phyloP scores from a whole-genome alignment of 2,888 invertebrate genomes.

The Sussaba pulchella region DNA sequence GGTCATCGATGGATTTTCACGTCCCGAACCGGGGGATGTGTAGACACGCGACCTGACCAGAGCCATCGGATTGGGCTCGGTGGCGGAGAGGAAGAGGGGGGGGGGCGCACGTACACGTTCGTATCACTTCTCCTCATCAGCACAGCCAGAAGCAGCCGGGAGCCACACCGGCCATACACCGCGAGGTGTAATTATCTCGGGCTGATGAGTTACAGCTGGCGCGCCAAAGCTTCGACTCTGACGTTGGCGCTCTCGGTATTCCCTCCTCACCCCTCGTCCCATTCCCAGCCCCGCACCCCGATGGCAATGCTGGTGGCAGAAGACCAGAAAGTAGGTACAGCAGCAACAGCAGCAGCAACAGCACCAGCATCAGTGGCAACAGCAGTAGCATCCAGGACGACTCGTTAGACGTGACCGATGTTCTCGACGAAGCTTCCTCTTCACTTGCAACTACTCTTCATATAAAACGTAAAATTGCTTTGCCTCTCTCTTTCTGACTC shows the following conservation, averaged over 20 bases:
- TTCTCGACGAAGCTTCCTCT: slow-evolving; percentile 4
- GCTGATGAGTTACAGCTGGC: slow-evolving; percentile 65
- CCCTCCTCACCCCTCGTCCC: too few relatives aligned
- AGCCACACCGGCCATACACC: slow-evolving; percentile 49
- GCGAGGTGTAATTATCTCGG: slow-evolving; percentile 64
- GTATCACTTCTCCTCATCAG: slow-evolving; percentile 65
- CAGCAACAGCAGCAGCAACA: slow-evolving; percentile 36
- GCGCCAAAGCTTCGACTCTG: slow-evolving; percentile 58
- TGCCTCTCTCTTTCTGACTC: slow-evolving; percentile 3
- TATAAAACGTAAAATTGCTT: slow-evolving; percentile 26
- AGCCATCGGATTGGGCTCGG: too few relatives aligned
- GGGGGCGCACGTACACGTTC: slow-evolving; percentile 8
- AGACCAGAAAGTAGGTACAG: slow-evolving; percentile 29
- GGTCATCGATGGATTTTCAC: not conserved
- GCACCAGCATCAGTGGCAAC: slow-evolving; percentile 21
- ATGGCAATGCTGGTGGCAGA: slow-evolving; percentile 15
- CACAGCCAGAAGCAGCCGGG: slow-evolving; percentile 41
- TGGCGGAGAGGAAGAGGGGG: too few relatives aligned
- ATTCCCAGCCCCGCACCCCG: too few relatives aligned
- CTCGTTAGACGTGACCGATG: slow-evolving; percentile 52
- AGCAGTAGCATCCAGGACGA: too few relatives aligned
- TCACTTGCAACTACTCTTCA: slow-evolving; percentile 14
- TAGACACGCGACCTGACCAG: too few relatives aligned
- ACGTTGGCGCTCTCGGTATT: slow-evolving; percentile 45
- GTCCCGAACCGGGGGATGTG: too few relatives aligned